A percentile compares a stretch with the other conserved stretches of the same genome.
Evolutionary conservation across 2,797 vertebrate genomes (phyloP).

Genomic region (Myioborus miniatus): DNA sequence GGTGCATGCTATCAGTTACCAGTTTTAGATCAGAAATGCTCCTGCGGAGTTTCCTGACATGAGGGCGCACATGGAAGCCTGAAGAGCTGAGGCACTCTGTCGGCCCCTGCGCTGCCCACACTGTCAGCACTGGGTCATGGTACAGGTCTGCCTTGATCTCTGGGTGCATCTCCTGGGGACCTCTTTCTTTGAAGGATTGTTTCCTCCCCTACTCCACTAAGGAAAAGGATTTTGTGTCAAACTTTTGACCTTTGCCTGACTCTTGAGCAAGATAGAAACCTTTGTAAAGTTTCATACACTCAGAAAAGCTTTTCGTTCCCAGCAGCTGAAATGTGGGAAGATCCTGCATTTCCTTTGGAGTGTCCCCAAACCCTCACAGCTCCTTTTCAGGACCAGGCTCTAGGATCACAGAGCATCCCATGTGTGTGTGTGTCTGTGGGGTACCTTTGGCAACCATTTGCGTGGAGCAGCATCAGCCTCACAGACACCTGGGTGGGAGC

Average conservation of each 20-base stretch:
- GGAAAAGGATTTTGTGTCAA: not conserved
- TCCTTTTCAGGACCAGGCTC: not conserved
- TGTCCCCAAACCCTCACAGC: not conserved
- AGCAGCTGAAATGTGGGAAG: not conserved
- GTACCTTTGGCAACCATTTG: fast-evolving
- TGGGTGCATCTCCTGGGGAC: not conserved
- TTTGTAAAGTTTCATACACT: not conserved
- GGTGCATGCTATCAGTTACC: not conserved
- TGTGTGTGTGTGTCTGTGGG: not conserved
- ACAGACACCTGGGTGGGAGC: too few species aligned
- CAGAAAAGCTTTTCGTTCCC: not conserved
- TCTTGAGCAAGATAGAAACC: not conserved
- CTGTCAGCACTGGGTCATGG: not conserved
- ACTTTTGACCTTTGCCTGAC: not conserved
- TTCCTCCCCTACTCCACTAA: not conserved
- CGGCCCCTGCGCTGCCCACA: not conserved
- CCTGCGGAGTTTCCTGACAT: not conserved
- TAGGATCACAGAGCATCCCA: fast-evolving
- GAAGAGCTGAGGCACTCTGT: not conserved
- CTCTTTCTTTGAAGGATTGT: not conserved
- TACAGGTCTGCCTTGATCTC: not conserved
- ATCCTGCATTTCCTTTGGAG: fast-evolving
- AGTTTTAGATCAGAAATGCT: not conserved
- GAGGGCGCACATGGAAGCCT: not conserved
- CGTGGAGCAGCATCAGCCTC: not conserved